A percentile compares a stretch with the other conserved stretches of the same genome.
Evolutionary conservation across 1,140 invertebrate species (phyloP).

Genomic region (Drosophila simulans): DNA sequence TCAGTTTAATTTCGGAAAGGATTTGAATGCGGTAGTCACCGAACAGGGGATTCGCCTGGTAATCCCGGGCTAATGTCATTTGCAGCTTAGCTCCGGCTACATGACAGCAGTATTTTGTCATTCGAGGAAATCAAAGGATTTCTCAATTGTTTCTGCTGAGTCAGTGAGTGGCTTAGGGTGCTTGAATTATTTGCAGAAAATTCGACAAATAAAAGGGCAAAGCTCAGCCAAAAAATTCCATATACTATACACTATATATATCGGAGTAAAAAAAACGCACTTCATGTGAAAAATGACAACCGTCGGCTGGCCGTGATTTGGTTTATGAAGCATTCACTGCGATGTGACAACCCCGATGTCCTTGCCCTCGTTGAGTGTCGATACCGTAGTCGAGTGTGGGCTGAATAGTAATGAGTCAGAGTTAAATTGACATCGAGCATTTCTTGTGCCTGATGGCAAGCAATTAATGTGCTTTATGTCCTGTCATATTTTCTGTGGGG

Average conservation of each 20-base stretch:
- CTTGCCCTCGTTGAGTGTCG: conserved; percentile 15
- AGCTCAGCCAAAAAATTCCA: conserved; percentile 13
- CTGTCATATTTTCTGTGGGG: conserved; percentile 54
- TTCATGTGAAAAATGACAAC: conserved; percentile 76
- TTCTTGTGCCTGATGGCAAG: conserved; percentile 43
- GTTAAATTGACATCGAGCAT: conserved; percentile 35
- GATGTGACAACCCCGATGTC: conserved; percentile 12
- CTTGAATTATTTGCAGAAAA: conserved; percentile 62
- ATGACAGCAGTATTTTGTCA: conserved; percentile 68
- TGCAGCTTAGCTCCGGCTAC: conserved; percentile 52
- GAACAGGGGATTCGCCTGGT: conserved; percentile 23
- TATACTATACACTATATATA: conserved; percentile 3
- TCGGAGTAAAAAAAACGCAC: background rate
- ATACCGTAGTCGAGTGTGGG: conserved; percentile 53
- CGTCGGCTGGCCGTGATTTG: conserved; percentile 65
- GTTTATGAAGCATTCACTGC: conserved; percentile 48
- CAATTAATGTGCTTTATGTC: conserved; percentile 77
- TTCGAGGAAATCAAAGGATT: conserved; percentile 52
- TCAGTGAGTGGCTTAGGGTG: conserved; percentile 60
- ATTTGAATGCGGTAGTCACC: conserved; percentile 23
- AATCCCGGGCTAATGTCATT: conserved; percentile 63
- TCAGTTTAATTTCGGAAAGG: conserved; percentile 5
- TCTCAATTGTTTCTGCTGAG: conserved; percentile 60
- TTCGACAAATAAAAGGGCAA: conserved; percentile 28
- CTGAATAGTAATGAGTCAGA: conserved; percentile 74